These are phyloP conservation scores for Notocelia uddmanniana DNA, from an alignment of 2,888 invertebrate genomes.

Conservation along the genomic window DNA sequence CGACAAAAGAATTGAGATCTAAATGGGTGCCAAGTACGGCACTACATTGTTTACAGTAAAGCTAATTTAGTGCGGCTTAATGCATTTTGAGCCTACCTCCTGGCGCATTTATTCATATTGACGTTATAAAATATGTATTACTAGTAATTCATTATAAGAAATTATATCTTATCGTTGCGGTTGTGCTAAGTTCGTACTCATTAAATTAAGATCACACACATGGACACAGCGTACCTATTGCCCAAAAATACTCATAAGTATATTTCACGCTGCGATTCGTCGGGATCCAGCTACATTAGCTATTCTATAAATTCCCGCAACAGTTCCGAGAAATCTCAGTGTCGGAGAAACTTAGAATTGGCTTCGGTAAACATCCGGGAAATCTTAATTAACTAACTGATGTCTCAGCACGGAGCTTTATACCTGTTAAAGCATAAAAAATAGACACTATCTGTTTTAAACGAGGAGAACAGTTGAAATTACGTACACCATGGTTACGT, in stretches of 20 bases:
- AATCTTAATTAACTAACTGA: conserved; percentile 16
- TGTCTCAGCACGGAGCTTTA: background rate
- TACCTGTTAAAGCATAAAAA: background rate
- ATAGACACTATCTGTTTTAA: background rate
- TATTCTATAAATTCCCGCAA: background rate
- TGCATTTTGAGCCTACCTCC: too few relatives aligned
- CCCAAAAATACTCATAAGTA: background rate
- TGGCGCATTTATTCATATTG: too few relatives aligned
- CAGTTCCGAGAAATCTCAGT: background rate
- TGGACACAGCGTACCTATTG: too few relatives aligned
- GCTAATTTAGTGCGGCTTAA: too few relatives aligned
- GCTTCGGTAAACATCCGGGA: conserved; percentile 22
- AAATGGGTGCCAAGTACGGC: too few relatives aligned
- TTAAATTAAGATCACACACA: background rate
- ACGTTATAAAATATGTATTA: too few relatives aligned
- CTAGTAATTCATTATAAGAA: too few relatives aligned
- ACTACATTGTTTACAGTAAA: too few relatives aligned
- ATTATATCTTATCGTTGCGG: background rate
- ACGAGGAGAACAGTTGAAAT: too few relatives aligned
- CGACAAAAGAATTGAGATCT: too few relatives aligned
- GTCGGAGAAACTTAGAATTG: conserved; percentile 2
- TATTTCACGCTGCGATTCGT: background rate
- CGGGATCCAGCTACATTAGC: background rate
- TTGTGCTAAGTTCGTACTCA: background rate
- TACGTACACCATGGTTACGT: background rate